These are phyloP conservation scores for Trypoxylus dichotomus DNA, from an alignment of 1,140 invertebrate species.

Conservation along the genomic window DNA sequence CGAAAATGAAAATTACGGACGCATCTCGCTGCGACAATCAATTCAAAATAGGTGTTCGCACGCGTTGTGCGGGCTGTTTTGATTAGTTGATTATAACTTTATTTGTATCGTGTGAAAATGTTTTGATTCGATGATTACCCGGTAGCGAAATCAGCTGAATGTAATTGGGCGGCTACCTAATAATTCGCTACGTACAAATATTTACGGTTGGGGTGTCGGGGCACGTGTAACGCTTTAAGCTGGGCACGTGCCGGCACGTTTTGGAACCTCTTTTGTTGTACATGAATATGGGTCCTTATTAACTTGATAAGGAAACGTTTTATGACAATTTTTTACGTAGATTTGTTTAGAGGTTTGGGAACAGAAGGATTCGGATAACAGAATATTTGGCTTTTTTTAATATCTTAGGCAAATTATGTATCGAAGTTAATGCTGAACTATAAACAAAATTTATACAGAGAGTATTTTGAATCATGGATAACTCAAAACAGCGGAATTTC, in stretches of 20 bases:
- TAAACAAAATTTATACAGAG: too few species aligned
- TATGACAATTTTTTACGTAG: not conserved
- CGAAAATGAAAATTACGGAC: not conserved
- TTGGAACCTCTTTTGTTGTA: not conserved
- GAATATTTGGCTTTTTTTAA: too few species aligned
- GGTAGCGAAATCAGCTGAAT: slow-evolving; percentile 19
- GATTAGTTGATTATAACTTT: slow-evolving; percentile 30
- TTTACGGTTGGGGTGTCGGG: slow-evolving; percentile 7
- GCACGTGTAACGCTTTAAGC: not conserved
- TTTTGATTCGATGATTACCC: slow-evolving; percentile 28
- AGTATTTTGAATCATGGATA: too few species aligned
- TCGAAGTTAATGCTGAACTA: too few species aligned
- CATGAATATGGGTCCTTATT: slow-evolving; percentile 18
- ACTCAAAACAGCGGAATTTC: too few species aligned
- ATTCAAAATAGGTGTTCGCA: not conserved
- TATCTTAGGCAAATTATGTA: too few species aligned
- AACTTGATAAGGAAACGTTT: not conserved
- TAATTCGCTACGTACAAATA: slow-evolving; percentile 27
- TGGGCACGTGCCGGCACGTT: slow-evolving; percentile 11
- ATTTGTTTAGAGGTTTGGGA: not conserved
- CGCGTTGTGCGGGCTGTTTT: slow-evolving; percentile 10
- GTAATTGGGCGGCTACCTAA: slow-evolving; percentile 8
- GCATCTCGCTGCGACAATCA: not conserved
- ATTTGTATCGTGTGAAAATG: slow-evolving; percentile 19
- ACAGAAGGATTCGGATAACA: too few species aligned